Evolutionary conservation across 2,113 vertebrate species (phyloP).

Genomic region (Nothobranchius kuhntae): DNA sequence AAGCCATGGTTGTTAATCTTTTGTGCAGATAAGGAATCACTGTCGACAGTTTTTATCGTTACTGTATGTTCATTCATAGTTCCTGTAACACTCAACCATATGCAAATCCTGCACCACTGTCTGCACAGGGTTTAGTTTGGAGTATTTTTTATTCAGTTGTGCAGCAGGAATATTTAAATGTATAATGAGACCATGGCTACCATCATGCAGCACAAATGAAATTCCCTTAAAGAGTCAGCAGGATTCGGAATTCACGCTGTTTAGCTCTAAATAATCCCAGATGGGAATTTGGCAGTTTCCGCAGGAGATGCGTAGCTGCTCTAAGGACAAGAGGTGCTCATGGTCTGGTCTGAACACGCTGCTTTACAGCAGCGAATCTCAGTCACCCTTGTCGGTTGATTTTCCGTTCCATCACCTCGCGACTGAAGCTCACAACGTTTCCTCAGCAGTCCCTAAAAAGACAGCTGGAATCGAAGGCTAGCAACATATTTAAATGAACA

Average conservation of each 20-base stretch:
- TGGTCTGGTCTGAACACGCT: slow-evolving; percentile 33
- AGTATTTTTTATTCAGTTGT: neutral
- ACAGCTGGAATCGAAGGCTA: slow-evolving; percentile 29
- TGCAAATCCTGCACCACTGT: neutral
- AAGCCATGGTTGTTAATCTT: neutral
- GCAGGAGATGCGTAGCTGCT: slow-evolving; percentile 19
- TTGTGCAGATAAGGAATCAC: neutral
- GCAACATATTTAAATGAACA: slow-evolving; percentile 23
- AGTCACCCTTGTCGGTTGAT: slow-evolving; percentile 6
- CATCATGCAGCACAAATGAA: slow-evolving; percentile 32
- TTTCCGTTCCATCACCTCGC: slow-evolving; percentile 41
- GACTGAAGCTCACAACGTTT: slow-evolving; percentile 41
- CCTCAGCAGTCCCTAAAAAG: slow-evolving; percentile 30
- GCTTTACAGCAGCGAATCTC: slow-evolving; percentile 26
- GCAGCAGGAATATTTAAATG: slow-evolving; percentile 21
- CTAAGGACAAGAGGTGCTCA: slow-evolving; percentile 39
- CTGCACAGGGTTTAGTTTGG: neutral
- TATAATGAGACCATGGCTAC: slow-evolving; percentile 10
- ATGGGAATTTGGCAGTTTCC: slow-evolving; percentile 49
- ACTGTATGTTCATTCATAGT: neutral
- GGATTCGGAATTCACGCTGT: slow-evolving; percentile 44
- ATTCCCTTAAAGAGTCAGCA: slow-evolving; percentile 26
- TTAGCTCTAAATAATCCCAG: slow-evolving; percentile 59
- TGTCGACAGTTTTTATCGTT: neutral
- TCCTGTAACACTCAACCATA: neutral